Conservation (phyloP, 2,113 vertebrate species). For the Epinephelus lanceolatus region DNA sequence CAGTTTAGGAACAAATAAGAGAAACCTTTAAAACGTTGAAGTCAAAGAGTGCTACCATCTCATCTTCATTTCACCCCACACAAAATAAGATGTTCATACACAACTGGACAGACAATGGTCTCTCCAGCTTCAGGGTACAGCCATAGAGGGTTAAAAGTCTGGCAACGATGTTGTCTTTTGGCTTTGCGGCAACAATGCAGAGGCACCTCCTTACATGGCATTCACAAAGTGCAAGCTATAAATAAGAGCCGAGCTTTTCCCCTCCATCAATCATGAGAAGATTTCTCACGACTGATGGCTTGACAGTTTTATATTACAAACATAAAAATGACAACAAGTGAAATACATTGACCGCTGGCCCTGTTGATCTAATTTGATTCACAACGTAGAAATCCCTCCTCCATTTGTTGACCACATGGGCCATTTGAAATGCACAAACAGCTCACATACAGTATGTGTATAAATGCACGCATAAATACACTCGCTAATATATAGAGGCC, state of each 20-base stretch:
- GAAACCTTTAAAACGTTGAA: too few species aligned
- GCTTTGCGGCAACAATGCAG: conserved; percentile 42
- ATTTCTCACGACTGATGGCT: conserved; percentile 43
- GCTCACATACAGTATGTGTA: background rate
- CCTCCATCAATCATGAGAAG: conserved; percentile 40
- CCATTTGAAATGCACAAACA: conserved; percentile 12
- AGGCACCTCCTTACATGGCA: conserved; percentile 69
- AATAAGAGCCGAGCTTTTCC: conserved; percentile 41
- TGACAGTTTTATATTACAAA: conserved; percentile 65
- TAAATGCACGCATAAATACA: background rate
- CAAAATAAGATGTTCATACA: background rate
- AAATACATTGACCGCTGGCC: conserved; percentile 41
- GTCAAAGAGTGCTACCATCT: background rate
- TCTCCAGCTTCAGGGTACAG: background rate
- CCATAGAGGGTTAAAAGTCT: conserved; percentile 12
- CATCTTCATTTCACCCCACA: background rate
- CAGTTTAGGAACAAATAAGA: background rate
- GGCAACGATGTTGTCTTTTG: conserved; percentile 34
- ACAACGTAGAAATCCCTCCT: conserved; percentile 21
- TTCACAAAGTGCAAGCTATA: conserved; percentile 44
- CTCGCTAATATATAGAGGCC: background rate
- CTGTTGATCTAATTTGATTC: conserved; percentile 28
- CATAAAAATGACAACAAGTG: conserved; percentile 53
- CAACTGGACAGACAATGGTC: too few species aligned
- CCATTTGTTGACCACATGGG: conserved; percentile 21